These are phyloP conservation scores for Pungitius pungitius DNA, from an alignment of 2,113 vertebrate genomes.

Conservation along the genomic window DNA sequence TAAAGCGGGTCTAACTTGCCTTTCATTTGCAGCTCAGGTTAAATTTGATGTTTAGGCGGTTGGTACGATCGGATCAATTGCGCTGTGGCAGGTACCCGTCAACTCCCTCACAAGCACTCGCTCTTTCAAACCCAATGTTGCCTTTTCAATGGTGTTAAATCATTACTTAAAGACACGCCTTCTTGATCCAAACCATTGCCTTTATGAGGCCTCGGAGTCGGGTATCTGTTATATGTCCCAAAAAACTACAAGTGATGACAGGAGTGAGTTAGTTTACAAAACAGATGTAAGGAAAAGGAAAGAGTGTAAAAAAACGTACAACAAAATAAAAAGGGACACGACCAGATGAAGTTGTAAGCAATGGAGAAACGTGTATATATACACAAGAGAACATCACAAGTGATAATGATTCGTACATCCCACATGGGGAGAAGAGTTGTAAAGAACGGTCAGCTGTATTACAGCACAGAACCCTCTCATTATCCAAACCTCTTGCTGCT, in stretches of 20 bases:
- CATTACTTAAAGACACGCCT: neutral
- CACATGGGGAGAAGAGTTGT: neutral
- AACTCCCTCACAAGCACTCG: neutral
- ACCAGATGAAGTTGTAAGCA: neutral
- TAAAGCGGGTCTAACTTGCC: neutral
- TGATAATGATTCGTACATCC: neutral
- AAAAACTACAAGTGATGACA: too few relatives aligned
- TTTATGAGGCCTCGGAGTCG: too few relatives aligned
- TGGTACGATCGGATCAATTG: constrained; percentile 25
- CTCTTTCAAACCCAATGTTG: constrained; percentile 21
- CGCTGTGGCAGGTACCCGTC: neutral
- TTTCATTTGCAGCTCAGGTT: neutral
- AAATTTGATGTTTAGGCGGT: constrained; percentile 32
- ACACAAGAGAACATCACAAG: too few relatives aligned
- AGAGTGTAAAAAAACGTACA: neutral
- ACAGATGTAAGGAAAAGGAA: too few relatives aligned
- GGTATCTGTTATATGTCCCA: too few relatives aligned
- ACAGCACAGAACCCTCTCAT: constrained; percentile 2
- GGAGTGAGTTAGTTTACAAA: too few relatives aligned
- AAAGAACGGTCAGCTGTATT: neutral
- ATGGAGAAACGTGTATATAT: neutral
- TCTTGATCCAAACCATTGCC: constrained; percentile 17
- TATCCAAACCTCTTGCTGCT: constrained; percentile 7
- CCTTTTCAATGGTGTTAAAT: neutral
- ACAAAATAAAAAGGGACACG: neutral